Conservation (phyloP, 1,140 invertebrate genomes). For the Drosophila burlai region DNA sequence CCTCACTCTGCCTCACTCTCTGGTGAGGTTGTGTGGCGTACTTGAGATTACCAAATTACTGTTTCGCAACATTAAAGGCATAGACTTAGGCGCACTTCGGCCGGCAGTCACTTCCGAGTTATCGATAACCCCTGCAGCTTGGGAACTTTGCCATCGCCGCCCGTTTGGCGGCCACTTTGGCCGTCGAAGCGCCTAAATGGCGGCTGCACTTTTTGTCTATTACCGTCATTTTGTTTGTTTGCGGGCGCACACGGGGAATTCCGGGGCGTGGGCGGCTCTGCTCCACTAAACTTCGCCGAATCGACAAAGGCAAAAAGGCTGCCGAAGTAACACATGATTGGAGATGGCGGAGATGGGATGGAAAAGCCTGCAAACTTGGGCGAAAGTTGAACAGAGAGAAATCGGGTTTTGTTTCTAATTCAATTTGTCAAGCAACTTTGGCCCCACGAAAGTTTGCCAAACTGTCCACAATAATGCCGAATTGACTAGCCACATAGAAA, state of each 20-base stretch:
- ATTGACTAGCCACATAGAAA: conserved; percentile 45
- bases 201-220: conserved; percentile 48
- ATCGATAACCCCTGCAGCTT: conserved; percentile 60
- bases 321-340: conserved; percentile 54
- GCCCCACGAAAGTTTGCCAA: conserved; percentile 17
- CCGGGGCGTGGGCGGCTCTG: conserved; percentile 36
- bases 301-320: conserved; percentile 41
- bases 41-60: conserved; percentile 69
- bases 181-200: conserved; percentile 46
- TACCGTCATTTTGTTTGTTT: conserved; percentile 59
- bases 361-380: conserved; percentile 20
- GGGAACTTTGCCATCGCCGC: conserved; percentile 33
- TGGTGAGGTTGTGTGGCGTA: conserved; percentile 16
- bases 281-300: conserved; percentile 57
- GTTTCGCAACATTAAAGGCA: conserved; percentile 49
- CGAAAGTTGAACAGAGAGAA: conserved; percentile 28
- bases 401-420: conserved; percentile 48
- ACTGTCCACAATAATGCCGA: conserved; percentile 41
- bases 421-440: conserved; percentile 47
- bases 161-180: conserved; percentile 46
- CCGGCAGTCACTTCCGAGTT: conserved; percentile 33
- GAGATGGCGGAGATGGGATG: conserved; percentile 10
- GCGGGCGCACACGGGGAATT: neutral
- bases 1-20: neutral
- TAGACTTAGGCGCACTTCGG: conserved; percentile 44